Evolutionary conservation across 2,113 vertebrate species (phyloP).

Genomic region (Sula dactylatra): DNA sequence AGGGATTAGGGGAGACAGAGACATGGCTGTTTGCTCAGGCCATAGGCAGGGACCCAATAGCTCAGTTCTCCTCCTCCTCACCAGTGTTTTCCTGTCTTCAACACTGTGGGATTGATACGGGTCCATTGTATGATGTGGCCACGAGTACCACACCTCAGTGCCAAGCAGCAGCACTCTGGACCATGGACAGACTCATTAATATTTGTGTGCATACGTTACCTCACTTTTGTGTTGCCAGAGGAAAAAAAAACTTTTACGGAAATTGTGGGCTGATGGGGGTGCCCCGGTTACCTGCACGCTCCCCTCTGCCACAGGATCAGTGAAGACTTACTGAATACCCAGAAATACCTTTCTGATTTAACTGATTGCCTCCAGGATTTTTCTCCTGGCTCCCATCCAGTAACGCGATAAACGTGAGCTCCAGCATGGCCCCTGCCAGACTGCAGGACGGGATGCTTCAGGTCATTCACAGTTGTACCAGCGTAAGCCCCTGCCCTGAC

Average conservation of each 20-base stretch:
- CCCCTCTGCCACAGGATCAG: not conserved
- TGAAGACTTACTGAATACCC: not conserved
- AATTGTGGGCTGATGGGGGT: too few relatives aligned
- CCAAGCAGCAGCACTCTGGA: not conserved
- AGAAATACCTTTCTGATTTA: not conserved
- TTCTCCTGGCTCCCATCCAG: not conserved
- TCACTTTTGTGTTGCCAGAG: not conserved
- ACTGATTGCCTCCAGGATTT: not conserved
- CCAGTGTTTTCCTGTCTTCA: rapidly evolving
- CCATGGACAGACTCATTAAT: rapidly evolving
- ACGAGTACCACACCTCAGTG: too few relatives aligned
- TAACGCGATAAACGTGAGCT: not conserved
- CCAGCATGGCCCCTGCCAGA: rapidly evolving
- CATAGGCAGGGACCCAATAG: rapidly evolving
- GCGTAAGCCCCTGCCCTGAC: not conserved
- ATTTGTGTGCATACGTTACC: rapidly evolving
- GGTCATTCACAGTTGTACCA: not conserved
- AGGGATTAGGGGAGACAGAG: not conserved
- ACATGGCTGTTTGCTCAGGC: rapidly evolving
- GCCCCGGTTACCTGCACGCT: not conserved
- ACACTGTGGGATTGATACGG: rapidly evolving
- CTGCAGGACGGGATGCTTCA: rapidly evolving
- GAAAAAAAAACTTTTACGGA: not conserved
- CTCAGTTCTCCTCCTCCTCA: not conserved
- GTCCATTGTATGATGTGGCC: rapidly evolving